Evolutionary conservation across 2,113 vertebrate species (phyloP), one percentile per base, ranked within the genome.

Genomic region (Alectura lathami): DNA sequence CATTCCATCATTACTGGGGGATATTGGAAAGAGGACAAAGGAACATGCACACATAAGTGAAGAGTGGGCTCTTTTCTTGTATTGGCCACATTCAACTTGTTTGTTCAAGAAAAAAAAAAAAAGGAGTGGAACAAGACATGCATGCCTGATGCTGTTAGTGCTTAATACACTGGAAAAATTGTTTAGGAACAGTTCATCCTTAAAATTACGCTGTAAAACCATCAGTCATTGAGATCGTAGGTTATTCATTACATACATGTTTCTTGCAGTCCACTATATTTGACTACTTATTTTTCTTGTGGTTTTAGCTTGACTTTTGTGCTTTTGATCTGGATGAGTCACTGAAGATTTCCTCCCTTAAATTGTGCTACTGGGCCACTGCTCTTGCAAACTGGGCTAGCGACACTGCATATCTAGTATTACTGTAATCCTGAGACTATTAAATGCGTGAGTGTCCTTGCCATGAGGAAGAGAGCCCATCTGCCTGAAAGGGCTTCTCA

Each of bases 141-240:
- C 96, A 96, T 96, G 95, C 88, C 92, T 97, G 96, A 96, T 96
- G 92, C 93, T 96, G 86, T 97, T 96, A 87, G 94, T 95, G 93
- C 78, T 82, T 97, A 96, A 96, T 87, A 97, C 77, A 79, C 91
- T 96, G 94, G 96, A 95, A 97, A 97, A 96, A 96, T 91, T 96
- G 93, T 92, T 96, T 95, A 91, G 88, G 54, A 96, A 54, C 88
- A 96, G 77, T 86, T 97, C 88, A 93, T 91, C 90, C 91, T 94
- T 96, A 95, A 96, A 96, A 94, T 92, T 87, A 87, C 6, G 45
- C 74, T 89, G 57, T 62, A 95, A 91, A 93, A 77, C 74, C 74
- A 88, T 81, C 64, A 80, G 74, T 51, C 91, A 88, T 38, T 83
- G 76, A 86, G 68, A 94, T 83, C 72, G 78, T 78, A 40, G 17